Evolutionary conservation across 2,888 invertebrate species (phyloP).

Genomic region (Tetragonisca angustula): DNA sequence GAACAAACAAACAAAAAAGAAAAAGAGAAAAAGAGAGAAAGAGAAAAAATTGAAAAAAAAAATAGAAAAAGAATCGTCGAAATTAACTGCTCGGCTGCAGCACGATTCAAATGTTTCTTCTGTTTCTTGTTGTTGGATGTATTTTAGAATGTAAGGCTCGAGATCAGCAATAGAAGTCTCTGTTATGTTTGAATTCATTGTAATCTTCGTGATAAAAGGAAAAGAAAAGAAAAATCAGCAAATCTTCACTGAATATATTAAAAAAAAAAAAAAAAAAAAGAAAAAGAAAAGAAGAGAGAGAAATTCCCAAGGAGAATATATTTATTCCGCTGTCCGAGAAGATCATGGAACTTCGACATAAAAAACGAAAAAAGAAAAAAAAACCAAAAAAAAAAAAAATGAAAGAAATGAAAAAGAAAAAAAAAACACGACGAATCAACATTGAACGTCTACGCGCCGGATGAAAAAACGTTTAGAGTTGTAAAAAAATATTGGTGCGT

Average conservation of each 20-base stretch:
- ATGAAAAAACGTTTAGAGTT: conserved; percentile 22
- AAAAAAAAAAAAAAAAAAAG: too few relatives aligned
- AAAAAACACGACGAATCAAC: neutral
- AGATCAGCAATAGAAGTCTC: conserved; percentile 69
- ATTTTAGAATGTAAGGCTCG: conserved; percentile 71
- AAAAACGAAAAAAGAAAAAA: neutral
- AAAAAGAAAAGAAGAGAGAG: neutral
- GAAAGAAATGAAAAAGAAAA: neutral
- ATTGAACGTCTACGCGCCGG: conserved; percentile 5
- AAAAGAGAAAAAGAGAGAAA: neutral
- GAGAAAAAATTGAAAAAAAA: neutral
- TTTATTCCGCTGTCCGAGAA: conserved; percentile 9
- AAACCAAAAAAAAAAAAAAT: neutral
- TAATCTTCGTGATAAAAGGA: conserved; percentile 32
- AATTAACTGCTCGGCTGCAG: conserved; percentile 63
- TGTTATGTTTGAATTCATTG: conserved; percentile 71
- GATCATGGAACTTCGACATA: conserved; percentile 15
- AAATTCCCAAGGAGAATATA: conserved; percentile 15
- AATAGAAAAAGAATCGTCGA: neutral
- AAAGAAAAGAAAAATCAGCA: conserved; percentile 22
- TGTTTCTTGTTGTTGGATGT: conserved; percentile 78
- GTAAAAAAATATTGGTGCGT: neutral
- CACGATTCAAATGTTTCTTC: conserved; percentile 74
- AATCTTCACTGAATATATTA: conserved; percentile 44
- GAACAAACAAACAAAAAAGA: neutral